Base-by-base conservation (phyloP, 53 echinoderm and acorn worm genomes). In the Crossaster papposus region DNA sequence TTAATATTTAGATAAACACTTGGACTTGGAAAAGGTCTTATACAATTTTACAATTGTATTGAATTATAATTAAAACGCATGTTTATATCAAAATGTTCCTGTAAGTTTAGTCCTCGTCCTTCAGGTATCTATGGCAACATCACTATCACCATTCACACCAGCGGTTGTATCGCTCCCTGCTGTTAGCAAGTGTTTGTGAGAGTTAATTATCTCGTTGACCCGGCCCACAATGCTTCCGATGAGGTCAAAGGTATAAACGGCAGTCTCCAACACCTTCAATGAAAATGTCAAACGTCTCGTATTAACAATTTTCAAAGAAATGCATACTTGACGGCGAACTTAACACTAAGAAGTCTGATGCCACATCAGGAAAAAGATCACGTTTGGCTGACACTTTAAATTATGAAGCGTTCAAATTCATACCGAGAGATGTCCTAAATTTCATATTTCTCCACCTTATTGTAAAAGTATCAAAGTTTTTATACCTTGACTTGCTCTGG, bases 401-500 rank as follows among this genome's bases (percentile, higher is more conserved):
- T 7, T 7, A 44, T 44, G 44, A 44, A n/a, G n/a, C n/a, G n/a
- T n/a, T n/a, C 44, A 44, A 44, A 44, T 44, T 44, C 44, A 44
- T 44, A 44, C 9, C 2, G 9, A 44, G 44, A 44, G 44, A 44
- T 44, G 6, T 44, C 9, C 9, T 9, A 44, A 44, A 7, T 44
- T 44, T 44, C 44, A 44, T 44, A 44, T 38, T 38, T 38, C 38
- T 38, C 38, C 38, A 38, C 38, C 38, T 4, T 38, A 38, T 38
- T 38, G 15, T 58, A 17, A 15, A 11, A 58, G 22, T 58, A 14
- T 4, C 14, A 58, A 0, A 58, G 54, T 2, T 0, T n/a, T 33
- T 70, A 9, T 81, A 96, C 96, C 92, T 96, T 93, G 85, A 92
- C 91, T 85, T 96, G 96, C 54, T 96, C 93, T 22, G 71, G 63